Evolutionary conservation across 1,140 invertebrate genomes (phyloP), one percentile per base, ranked within the genome.

Genomic region (Tetragnatha versicolor): DNA sequence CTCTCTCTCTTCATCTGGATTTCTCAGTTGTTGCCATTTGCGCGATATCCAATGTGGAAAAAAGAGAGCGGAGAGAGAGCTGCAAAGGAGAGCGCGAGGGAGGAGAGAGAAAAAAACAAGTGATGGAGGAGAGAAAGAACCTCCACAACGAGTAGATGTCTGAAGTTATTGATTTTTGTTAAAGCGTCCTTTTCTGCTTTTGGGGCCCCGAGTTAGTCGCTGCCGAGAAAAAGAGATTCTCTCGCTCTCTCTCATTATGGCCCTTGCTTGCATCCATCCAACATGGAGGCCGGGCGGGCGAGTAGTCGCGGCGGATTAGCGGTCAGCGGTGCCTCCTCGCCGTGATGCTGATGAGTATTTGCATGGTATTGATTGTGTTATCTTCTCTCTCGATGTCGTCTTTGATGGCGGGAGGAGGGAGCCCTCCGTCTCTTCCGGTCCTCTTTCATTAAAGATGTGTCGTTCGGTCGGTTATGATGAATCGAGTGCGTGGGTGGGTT

Each of bases 131-230:
- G 58, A 61, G 17, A 68, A 75, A 75, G 72, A 75, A 75, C 72
- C 72, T 75, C 58, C 72, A 63, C 72, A 75, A 75, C 72, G 72
- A 75, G 72, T 75, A 75, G 72, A 75, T 75, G 72, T 75, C 72
- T 75, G 72, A 75, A 75, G 72, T 75, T 75, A 75, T 75, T 75
- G 72, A 75, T 75, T 75, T 75, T 75, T 75, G 72, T 75, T 75
- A 75, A 75, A 75, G 72, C 72, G 72, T 47, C 72, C 72, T 75
- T 75, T 75, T 75, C 72, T 75, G 58, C 72, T 75, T 75, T 75
- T 75, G 53, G 58, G 42, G 37, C 25, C 33, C 25, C 31, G 31
- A 75, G 72, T 75, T 70, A 70, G 68, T 70, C 68, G 68, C 39
- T 63, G 65, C 14, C 25, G 53, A 75, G 45, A 49, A 61, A 31